Evolutionary conservation across 2,888 invertebrate species (phyloP).

Genomic region (Pollenia amentaria): DNA sequence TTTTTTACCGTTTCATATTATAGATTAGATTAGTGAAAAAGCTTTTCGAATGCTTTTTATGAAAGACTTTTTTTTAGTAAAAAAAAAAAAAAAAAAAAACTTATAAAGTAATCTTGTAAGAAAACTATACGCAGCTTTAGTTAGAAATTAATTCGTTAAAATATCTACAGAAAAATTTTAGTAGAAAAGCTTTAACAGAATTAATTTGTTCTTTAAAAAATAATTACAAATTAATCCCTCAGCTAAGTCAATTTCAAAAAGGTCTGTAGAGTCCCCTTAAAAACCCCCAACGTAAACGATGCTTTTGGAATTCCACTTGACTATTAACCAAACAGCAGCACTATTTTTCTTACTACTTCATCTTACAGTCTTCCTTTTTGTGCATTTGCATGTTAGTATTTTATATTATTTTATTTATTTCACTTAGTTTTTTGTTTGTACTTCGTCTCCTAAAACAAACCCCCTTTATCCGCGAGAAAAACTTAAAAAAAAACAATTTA

Average conservation of each 20-base stretch:
- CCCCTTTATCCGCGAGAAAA: conserved; percentile 20
- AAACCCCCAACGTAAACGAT: conserved; percentile 69
- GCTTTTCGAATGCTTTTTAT: no score
- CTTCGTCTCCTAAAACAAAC: conserved; percentile 37
- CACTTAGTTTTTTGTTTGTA: conserved; percentile 51
- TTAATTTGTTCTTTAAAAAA: no score
- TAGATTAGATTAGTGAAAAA: no score
- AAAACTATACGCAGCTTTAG: no score
- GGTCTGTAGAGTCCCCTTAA: conserved; percentile 23
- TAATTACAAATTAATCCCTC: not conserved
- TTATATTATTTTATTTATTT: conserved; percentile 47
- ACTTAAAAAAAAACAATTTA: conserved; percentile 76
- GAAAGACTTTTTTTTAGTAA: no score
- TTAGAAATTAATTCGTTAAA: no score
- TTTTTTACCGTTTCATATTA: no score
- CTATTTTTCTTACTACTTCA: conserved; percentile 26
- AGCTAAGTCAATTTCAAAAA: not conserved
- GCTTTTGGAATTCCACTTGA: conserved; percentile 82
- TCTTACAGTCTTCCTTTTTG: conserved; percentile 5
- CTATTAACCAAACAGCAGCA: conserved; percentile 69
- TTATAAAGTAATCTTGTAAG: no score
- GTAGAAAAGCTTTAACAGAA: no score
- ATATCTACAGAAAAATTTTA: no score
- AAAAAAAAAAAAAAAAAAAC: no score
- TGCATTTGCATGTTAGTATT: conserved; percentile 49